These are phyloP conservation scores for Encarsia formosa DNA, from an alignment of 2,888 invertebrate genomes.

Conservation along the genomic window DNA sequence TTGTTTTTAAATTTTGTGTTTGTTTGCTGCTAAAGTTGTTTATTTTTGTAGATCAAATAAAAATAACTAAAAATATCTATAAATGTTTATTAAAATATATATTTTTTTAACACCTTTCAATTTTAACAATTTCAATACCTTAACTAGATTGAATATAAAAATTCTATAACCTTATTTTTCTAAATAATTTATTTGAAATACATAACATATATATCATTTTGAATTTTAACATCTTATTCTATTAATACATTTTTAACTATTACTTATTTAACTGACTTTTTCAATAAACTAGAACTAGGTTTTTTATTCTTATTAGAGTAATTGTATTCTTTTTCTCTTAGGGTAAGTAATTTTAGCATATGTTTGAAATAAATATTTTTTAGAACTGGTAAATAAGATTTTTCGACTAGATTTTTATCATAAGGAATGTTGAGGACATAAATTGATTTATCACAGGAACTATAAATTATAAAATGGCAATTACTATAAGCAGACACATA, in stretches of 20 bases:
- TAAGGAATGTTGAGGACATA: not conserved
- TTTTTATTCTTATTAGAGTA: no score
- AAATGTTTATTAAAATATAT: not conserved
- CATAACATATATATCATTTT: not conserved
- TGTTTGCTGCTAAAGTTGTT: no score
- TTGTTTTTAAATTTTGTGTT: no score
- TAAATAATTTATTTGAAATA: no score
- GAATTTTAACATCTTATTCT: not conserved
- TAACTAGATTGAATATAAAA: no score
- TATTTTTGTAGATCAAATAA: no score
- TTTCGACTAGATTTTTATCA: no score
- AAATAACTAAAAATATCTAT: conserved; percentile 1
- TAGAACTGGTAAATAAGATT: not conserved
- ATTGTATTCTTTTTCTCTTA: not conserved
- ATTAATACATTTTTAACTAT: not conserved
- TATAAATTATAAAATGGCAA: conserved; percentile 11
- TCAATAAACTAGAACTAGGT: no score
- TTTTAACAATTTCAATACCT: not conserved
- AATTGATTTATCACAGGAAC: conserved; percentile 2
- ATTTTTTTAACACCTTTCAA: not conserved
- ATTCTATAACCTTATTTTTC: no score
- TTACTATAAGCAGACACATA: not conserved
- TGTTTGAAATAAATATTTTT: not conserved
- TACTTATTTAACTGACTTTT: no score
- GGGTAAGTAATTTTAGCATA: not conserved